Conservation (phyloP, 2,113 vertebrate species). For the Steatornis caripensis region DNA sequence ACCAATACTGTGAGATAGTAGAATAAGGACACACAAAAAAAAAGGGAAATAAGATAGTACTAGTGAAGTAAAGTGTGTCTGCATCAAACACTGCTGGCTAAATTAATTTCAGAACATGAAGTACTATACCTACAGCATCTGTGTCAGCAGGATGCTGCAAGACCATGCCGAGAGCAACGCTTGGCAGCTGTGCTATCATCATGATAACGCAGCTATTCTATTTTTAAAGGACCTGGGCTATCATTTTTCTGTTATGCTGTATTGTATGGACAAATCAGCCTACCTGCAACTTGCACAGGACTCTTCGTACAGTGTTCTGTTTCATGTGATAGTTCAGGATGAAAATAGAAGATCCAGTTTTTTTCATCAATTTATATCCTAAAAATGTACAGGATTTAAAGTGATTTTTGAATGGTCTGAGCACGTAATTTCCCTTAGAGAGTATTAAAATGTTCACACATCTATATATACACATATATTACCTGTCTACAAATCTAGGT, state of each 20-base stretch:
- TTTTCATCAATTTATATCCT: not conserved
- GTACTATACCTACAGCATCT: not conserved
- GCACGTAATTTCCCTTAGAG: not conserved
- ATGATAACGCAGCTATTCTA: not conserved
- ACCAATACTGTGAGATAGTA: not conserved
- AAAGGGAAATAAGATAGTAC: not conserved
- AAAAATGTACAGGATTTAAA: not conserved
- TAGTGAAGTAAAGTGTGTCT: not conserved
- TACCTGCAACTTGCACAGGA: not conserved
- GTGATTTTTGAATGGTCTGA: not conserved
- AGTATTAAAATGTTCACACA: not conserved
- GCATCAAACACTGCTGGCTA: not conserved
- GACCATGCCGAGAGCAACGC: accelerated
- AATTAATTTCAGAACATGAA: not conserved
- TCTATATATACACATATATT: not conserved
- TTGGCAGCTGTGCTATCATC: not conserved
- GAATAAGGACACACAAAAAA: not conserved
- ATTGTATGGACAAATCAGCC: not conserved
- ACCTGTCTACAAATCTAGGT: not conserved
- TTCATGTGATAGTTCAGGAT: not conserved
- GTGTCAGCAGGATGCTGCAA: not conserved
- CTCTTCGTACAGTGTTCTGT: not conserved
- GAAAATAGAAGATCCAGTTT: not conserved
- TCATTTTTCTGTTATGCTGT: not conserved
- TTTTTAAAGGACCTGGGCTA: not conserved